Conservation (phyloP, 2,797 vertebrate species). For the Setipinna tenuifilis region DNA sequence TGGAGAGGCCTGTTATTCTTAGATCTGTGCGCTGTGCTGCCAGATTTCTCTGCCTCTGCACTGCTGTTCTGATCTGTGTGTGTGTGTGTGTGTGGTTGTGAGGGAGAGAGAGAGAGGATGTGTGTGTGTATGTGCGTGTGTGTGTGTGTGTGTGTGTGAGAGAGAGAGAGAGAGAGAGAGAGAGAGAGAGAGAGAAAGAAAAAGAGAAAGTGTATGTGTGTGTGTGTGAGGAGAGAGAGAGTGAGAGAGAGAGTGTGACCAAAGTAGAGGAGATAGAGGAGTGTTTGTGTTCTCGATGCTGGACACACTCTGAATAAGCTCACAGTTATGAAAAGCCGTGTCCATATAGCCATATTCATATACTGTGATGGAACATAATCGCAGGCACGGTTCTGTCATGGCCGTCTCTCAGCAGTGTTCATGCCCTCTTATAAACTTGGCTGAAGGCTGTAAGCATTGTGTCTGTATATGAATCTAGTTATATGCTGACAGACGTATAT, state of each 20-base stretch:
- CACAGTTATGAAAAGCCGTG: neutral
- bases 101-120: too few relatives aligned
- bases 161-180: too few relatives aligned
- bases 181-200: too few relatives aligned
- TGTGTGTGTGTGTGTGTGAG: neutral
- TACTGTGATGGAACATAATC: neutral
- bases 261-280: neutral
- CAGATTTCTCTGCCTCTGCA: neutral
- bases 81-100: neutral
- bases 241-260: too few relatives aligned
- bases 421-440: neutral
- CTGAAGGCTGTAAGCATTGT: neutral
- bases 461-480: neutral
- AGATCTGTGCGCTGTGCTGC: conserved; percentile 6
- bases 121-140: conserved; percentile 10
- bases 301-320: neutral
- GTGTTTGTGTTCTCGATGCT: neutral
- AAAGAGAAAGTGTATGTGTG: conserved; percentile 11
- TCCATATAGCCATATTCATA: neutral
- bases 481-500: neutral
- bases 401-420: neutral
- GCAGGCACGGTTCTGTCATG: neutral
- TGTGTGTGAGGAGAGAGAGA: neutral
- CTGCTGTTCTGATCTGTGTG: neutral
- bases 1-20: conserved; percentile 36